Evolutionary conservation across 2,888 invertebrate genomes (phyloP).

Genomic region (Heliothis peltigera): DNA sequence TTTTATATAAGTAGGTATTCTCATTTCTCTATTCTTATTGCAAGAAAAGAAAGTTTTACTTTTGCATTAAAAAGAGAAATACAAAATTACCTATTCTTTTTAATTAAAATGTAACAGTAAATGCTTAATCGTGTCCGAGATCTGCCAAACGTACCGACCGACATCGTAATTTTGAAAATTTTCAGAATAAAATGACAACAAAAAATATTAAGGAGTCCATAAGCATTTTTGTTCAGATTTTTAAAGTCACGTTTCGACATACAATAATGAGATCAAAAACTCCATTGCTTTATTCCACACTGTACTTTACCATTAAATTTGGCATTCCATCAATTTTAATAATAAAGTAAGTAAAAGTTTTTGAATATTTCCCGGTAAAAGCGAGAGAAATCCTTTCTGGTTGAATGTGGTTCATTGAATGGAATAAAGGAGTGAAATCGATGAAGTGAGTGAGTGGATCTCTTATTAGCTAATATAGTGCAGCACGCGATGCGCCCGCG

Average conservation of each 20-base stretch:
- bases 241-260: constrained; percentile 58
- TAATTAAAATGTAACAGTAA: not conserved
- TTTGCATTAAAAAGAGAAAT: not conserved
- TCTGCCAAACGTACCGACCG: constrained; percentile 39
- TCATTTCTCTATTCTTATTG: not conserved
- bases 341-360: constrained; percentile 29
- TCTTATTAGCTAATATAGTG: constrained; percentile 78
- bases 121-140: constrained; percentile 35
- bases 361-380: constrained; percentile 38
- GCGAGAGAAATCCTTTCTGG: constrained; percentile 51
- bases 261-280: constrained; percentile 55
- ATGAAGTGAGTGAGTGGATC: constrained; percentile 68
- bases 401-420: constrained; percentile 65
- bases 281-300: constrained; percentile 40
- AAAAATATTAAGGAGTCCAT: constrained; percentile 24
- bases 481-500: constrained; percentile 74
- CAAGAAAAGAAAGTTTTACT: not conserved
- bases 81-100: constrained; percentile 3
- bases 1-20: too few species aligned
- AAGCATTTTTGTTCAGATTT: constrained; percentile 40
- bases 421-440: constrained; percentile 73
- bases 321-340: constrained; percentile 49
- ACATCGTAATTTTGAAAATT: constrained; percentile 39
- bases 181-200: constrained; percentile 52
- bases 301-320: constrained; percentile 37